A percentile compares a stretch with the other conserved stretches of the same genome.
Evolutionary conservation across 2,797 vertebrate species (phyloP).

Genomic region (Oreochromis grahami): DNA sequence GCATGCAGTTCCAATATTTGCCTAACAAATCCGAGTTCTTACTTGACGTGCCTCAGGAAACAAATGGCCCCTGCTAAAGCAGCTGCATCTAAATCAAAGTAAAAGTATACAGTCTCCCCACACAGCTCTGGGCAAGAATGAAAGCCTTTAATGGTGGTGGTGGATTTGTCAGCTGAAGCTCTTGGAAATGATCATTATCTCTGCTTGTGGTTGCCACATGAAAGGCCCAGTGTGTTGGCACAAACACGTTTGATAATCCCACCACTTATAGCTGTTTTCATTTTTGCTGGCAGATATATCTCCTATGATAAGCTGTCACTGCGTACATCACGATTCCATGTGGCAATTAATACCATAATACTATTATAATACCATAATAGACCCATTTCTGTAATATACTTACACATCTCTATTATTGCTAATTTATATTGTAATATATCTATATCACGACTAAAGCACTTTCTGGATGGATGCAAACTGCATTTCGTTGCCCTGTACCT

Average conservation of each 20-base stretch:
- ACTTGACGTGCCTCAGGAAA: not conserved
- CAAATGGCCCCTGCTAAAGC: not conserved
- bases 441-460: no score
- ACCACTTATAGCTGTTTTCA: constrained; percentile 50
- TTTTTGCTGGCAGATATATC: constrained; percentile 14
- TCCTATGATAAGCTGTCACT: constrained; percentile 20
- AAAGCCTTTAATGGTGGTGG: constrained; percentile 29
- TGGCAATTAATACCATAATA: no score
- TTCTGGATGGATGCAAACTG: no score
- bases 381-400: no score
- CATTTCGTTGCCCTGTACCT: no score
- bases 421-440: no score
- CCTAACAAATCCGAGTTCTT: not conserved
- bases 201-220: constrained; percentile 33
- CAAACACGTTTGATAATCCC: constrained; percentile 50
- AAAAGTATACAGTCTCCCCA: not conserved
- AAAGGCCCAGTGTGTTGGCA: constrained; percentile 42
- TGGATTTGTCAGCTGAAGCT: constrained; percentile 40
- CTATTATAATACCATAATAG: no score
- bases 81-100: constrained; percentile 35
- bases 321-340: not conserved
- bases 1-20: not conserved
- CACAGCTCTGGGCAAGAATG: constrained; percentile 33
- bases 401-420: no score
- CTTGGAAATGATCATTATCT: constrained; percentile 60